Evolutionary conservation across 2,797 vertebrate genomes (phyloP), one percentile per base, ranked within the genome.

Genomic region (Anas bahamensis): DNA sequence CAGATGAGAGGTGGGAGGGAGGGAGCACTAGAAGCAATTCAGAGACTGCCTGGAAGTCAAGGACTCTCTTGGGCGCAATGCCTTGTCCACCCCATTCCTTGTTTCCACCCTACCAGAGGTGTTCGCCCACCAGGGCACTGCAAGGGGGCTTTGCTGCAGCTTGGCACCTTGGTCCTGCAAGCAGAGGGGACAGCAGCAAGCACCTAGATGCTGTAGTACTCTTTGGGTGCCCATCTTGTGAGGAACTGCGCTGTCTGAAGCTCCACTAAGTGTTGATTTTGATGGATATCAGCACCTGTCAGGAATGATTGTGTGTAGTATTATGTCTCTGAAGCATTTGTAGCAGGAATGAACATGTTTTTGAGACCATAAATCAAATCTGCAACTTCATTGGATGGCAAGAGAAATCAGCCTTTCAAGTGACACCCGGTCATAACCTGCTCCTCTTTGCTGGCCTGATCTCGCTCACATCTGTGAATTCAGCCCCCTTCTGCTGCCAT

Each of bases 391-490:
- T 31, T 86, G 44, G 79, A 50, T 13, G 73, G 70, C 16, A 78
- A 39, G 26, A 89, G 82, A 79, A 73, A 86, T 81, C 66, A 92
- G 21, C 63, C 41, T 89, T 81, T 89, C 82, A 66, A 79, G 39
- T 74, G 56, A 75, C 0, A 4, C 56, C 50, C 11, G 31, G 73
- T 23, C 60, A 86, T 33, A 66, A 26, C 68, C 46, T 57, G 13
- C 33, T 23, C 22, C 19, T 90, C 85, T 76, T 76, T 76, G 35
- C 3, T 6, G 57, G 23, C 29, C 66, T 82, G 50, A 37, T 83
- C 26, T 1, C 4, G 56, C 66, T 92, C 92, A 57, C 76, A 74
- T 88, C 77, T 94, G 73, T 82, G 85, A 92, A 82, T 92, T 90
- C 66, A 95, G 55, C 72, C 10, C 68, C 33, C 26, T 33, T 89